Evolutionary conservation across 1,140 invertebrate species (phyloP), one percentile per base, ranked within the genome.

Genomic region (Eumeta japonica): DNA sequence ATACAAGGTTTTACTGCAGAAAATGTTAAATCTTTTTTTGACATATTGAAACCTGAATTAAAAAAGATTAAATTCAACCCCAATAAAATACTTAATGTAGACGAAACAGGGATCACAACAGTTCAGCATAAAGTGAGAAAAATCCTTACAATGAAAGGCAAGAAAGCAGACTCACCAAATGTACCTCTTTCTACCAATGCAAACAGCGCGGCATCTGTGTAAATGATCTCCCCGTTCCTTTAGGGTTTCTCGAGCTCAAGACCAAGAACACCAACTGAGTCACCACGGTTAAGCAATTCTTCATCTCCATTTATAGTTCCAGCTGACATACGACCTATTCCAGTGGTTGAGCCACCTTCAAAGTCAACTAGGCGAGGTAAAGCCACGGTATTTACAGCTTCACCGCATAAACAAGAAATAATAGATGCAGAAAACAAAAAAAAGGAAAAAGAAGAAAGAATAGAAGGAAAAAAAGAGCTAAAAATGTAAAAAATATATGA

Each of bases 31-130:
- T 12, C 29, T 12, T 38, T 43, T 29, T 43, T 43, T 38, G 16
- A 37, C 11, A n/a, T 34, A 34, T 34, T 16, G 7, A 17, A 34
- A 16, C 12, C 12, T 16, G 32, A 34, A 16, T 5, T 34, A 14
- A 5, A 34, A 11, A 34, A 34, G 32, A 34, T 34, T 34, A 14
- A 34, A 9, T 17, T 16, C 32, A 14, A 34, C 13, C 32, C 32
- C 7, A 14, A 20, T 50, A 34, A 37, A 37, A 43, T 57, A 11
- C 59, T 44, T 37, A 59, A 61, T 40, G 43, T 52, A 1, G 60
- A 63, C 41, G 52, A 63, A 41, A 58, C 52, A 28, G 60, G 54
- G 7, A 49, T 58, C 11, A 48, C 44, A 10, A 48, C 41, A n/a
- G 55, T 60, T 9, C 44, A 45, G 16, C 52, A 57, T 35, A 50